A percentile compares a stretch with the other conserved stretches of the same genome.
These are phyloP conservation scores for Manis javanica DNA, from an alignment of 2,797 vertebrate genomes.

Conservation along the genomic window DNA sequence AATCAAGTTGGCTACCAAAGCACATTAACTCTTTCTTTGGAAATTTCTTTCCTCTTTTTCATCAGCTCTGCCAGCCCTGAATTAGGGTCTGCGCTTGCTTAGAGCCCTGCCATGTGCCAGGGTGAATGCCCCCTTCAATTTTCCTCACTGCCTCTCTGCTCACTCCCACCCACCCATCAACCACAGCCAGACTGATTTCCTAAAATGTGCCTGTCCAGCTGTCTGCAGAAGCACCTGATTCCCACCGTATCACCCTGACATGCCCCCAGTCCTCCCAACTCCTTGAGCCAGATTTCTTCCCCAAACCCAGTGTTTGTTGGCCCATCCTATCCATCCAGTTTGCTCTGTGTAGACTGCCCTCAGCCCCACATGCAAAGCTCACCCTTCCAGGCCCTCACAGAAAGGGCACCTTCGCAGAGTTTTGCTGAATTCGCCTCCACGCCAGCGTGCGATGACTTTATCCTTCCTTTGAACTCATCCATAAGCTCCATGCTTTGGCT, in stretches of 20 bases:
- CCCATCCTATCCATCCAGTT: neutral
- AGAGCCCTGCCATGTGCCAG: rapidly evolving
- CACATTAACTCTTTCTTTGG: neutral
- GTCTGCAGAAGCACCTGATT: neutral
- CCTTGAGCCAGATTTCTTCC: neutral
- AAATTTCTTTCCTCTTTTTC: neutral
- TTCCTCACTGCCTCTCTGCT: neutral
- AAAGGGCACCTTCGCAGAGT: neutral
- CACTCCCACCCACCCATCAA: neutral
- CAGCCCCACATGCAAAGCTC: rapidly evolving
- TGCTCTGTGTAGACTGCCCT: neutral
- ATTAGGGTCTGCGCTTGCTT: rapidly evolving
- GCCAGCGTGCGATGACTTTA: rapidly evolving
- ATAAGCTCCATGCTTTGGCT: rapidly evolving
- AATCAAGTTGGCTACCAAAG: neutral
- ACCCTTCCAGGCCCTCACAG: neutral
- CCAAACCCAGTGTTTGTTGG: rapidly evolving
- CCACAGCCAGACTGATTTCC: neutral
- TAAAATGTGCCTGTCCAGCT: neutral
- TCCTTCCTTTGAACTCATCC: neutral
- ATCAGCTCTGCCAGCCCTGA: neutral
- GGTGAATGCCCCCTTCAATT: neutral
- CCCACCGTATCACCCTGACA: neutral
- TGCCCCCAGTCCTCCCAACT: neutral
- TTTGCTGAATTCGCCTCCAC: neutral